Conservation (phyloP, 2,113 vertebrate species). For the Rhineura floridana region DNA sequence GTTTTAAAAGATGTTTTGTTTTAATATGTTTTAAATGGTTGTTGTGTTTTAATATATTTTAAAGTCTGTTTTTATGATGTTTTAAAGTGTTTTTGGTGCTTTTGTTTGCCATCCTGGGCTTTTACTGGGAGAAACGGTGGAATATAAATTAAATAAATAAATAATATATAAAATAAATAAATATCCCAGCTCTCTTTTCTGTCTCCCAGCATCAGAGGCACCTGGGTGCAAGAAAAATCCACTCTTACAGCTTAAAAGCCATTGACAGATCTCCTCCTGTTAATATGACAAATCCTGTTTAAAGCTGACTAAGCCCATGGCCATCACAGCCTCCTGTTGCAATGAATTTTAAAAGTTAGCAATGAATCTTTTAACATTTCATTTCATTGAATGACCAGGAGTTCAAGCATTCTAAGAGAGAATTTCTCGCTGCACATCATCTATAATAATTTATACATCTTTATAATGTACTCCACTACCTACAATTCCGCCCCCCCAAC, state of each 20-base stretch:
- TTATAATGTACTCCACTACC: background rate
- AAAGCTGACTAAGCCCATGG: background rate
- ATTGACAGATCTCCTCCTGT: background rate
- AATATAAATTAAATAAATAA: too few relatives aligned
- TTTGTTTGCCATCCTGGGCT: too few relatives aligned
- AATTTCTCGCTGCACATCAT: background rate
- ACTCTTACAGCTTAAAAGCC: background rate
- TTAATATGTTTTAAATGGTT: too few relatives aligned
- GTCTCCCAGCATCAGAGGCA: background rate
- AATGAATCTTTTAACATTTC: background rate
- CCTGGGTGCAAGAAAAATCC: too few relatives aligned
- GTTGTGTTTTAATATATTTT: too few relatives aligned
- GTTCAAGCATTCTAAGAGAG: slow-evolving; percentile 3
- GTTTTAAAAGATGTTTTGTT: too few relatives aligned
- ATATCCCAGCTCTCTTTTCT: background rate
- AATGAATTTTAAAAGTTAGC: background rate
- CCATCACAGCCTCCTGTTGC: too few relatives aligned
- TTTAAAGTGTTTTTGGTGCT: too few relatives aligned
- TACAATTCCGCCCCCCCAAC: slow-evolving; percentile 14
- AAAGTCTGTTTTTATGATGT: too few relatives aligned
- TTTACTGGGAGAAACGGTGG: too few relatives aligned
- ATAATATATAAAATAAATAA: too few relatives aligned
- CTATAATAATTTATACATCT: background rate
- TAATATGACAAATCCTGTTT: background rate
- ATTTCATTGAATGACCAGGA: background rate